Conservation (phyloP, 2,888 invertebrate species). For the Andricus quercusramuli region DNA sequence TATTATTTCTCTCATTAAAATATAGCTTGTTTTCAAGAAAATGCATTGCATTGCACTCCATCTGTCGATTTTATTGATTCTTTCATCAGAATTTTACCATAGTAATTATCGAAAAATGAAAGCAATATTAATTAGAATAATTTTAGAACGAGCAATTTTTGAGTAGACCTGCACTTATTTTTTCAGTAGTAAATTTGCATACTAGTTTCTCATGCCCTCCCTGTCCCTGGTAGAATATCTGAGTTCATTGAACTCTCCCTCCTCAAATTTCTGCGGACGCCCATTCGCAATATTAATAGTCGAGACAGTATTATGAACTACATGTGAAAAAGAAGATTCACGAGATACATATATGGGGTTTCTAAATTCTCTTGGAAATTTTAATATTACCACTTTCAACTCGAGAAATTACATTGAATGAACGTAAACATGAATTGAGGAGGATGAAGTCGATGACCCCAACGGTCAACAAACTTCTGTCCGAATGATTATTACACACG, state of each 20-base stretch:
- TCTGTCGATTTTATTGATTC: not conserved
- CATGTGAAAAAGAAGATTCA: constrained; percentile 28
- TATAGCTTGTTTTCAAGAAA: too few relatives aligned
- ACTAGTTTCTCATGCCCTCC: constrained; percentile 28
- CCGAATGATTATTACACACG: constrained; percentile 24
- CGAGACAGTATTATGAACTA: constrained; percentile 29
- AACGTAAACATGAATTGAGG: constrained; percentile 38
- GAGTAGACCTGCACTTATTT: constrained; percentile 10
- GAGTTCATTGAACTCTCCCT: constrained; percentile 33
- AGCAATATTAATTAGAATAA: not conserved
- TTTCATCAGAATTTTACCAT: too few relatives aligned
- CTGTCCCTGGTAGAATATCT: constrained; percentile 35
- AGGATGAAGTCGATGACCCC: constrained; percentile 30
- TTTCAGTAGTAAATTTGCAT: constrained; percentile 24
- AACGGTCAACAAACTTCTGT: constrained; percentile 39
- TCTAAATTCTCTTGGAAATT: not conserved
- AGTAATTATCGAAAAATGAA: not conserved
- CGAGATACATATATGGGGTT: not conserved
- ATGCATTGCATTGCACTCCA: not conserved
- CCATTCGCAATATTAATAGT: constrained; percentile 38
- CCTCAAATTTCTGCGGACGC: constrained; percentile 32
- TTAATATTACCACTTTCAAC: not conserved
- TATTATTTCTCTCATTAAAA: too few relatives aligned
- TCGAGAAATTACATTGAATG: constrained; percentile 30
- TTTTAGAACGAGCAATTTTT: not conserved